Evolutionary conservation across 2,113 vertebrate genomes (phyloP).

Genomic region (Brachypodius melanocephalos): DNA sequence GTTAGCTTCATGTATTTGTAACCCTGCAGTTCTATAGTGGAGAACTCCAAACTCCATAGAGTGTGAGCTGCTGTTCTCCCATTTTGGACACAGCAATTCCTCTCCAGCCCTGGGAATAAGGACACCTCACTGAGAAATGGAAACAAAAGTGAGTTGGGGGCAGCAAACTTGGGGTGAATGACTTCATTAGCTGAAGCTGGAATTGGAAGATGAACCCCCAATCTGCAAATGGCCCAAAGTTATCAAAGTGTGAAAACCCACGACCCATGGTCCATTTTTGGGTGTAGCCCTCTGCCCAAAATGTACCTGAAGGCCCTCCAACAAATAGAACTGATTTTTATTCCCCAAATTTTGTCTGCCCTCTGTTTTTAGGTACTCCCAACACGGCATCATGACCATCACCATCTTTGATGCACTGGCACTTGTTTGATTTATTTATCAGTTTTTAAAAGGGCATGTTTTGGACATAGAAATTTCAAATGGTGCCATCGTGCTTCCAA

Average conservation of each 20-base stretch:
- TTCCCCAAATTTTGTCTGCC: background rate
- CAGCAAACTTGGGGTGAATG: background rate
- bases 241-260: background rate
- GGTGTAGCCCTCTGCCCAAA: background rate
- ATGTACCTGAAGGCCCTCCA: background rate
- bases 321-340: background rate
- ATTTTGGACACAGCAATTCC: background rate
- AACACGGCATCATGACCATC: background rate
- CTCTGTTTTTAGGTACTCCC: background rate
- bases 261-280: accelerated
- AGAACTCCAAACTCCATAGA: background rate
- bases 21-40: background rate
- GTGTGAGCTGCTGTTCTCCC: background rate
- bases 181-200: background rate
- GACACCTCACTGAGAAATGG: background rate
- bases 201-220: background rate
- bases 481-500: background rate
- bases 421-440: background rate
- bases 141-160: background rate
- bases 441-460: background rate
- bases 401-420: background rate
- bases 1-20: background rate
- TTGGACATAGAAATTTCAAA: background rate
- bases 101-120: background rate
- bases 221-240: background rate